Percentiles rank a stretch among this genome's conserved stretches.
These are phyloP conservation scores for Drepanosiphum platanoidis DNA, from an alignment of 2,888 invertebrate genomes.

Conservation along the genomic window DNA sequence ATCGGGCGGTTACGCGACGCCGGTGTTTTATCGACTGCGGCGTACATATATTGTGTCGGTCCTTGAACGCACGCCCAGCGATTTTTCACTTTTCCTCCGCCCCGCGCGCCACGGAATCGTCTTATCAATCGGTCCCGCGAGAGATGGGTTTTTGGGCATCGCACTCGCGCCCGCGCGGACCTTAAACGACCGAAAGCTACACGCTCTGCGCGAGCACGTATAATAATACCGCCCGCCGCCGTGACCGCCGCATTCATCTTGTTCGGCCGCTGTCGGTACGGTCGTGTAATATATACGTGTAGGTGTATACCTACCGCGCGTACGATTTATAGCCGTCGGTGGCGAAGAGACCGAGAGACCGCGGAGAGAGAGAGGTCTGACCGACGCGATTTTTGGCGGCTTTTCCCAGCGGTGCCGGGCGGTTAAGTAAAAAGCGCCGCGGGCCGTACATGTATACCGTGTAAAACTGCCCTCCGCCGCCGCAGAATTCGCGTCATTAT, in stretches of 20 bases:
- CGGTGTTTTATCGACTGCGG: not conserved
- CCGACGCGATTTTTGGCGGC: conserved; percentile 33
- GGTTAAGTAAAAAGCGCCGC: conserved; percentile 48
- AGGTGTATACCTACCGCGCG: not conserved
- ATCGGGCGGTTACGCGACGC: not conserved
- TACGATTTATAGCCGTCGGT: not conserved
- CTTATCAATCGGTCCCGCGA: conserved; percentile 38
- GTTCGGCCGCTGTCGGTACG: conserved; percentile 15
- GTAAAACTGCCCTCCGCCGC: not conserved
- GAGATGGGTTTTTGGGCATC: conserved; percentile 21
- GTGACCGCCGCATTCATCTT: conserved; percentile 35
- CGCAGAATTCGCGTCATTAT: not conserved
- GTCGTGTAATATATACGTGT: not conserved
- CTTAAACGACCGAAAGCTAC: conserved; percentile 15
- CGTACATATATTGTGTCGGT: not conserved
- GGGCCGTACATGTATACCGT: too few relatives aligned
- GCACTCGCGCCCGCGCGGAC: not conserved
- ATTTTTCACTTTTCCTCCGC: conserved; percentile 57
- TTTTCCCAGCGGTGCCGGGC: conserved; percentile 44
- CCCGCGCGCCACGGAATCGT: too few relatives aligned
- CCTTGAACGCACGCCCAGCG: conserved; percentile 45
- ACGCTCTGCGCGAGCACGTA: too few relatives aligned
- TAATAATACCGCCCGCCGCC: not conserved
- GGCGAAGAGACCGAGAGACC: not conserved
- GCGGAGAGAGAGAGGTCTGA: not conserved